Evolutionary conservation across 2,888 invertebrate genomes (phyloP), one percentile per base, ranked within the genome.

Genomic region (Mesoligia furuncula): DNA sequence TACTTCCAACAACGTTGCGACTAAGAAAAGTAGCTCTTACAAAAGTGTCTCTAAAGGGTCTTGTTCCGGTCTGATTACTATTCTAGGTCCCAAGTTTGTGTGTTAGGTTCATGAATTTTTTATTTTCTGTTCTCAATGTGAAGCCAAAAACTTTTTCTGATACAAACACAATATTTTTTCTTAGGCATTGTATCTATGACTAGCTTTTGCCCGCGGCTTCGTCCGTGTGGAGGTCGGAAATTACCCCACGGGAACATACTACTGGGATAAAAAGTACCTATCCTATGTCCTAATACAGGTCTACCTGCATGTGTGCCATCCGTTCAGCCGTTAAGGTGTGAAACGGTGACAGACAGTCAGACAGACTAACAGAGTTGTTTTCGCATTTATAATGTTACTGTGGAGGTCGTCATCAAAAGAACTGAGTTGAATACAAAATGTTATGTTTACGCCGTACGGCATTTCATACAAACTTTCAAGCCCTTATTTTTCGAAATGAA

Each of bases 1-100:
- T 67, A 51, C 62, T 81, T 61, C n/a, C 67, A 74, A 3, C 64
- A 75, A 42, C n/a, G 57, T 66, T 72, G 20, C 11, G 15, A 27
- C 51, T 15, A 36, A 75, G 57, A 66, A 79, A 81, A 66, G 51
- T 59, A 54, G 54, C 27, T 54, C 17, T 62, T 71, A 24, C 13
- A 51, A 57, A 79, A 61, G 27, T 17, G 39, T 7, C 39, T 78
- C 59, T n/a, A 68, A 42, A 79, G 31, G 39, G 79, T 42, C 51
- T 39, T 45, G 13, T 54, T 73, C 54, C 39, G 36, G 31, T 24
- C 8, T 9, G 39, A n/a, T 75, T 81, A 24, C 27, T 36, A 51
- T 42, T 81, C 20, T 36, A 27, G 36, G 45, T 20, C 17, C 17
- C 9, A 48, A 59, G 13, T 36, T 62, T 36, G 11, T 54, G 24